A percentile compares a stretch with the other conserved stretches of the same genome.
phyloP scores from a whole-genome alignment of 2,888 invertebrate species.

The Cordilura impudica region DNA sequence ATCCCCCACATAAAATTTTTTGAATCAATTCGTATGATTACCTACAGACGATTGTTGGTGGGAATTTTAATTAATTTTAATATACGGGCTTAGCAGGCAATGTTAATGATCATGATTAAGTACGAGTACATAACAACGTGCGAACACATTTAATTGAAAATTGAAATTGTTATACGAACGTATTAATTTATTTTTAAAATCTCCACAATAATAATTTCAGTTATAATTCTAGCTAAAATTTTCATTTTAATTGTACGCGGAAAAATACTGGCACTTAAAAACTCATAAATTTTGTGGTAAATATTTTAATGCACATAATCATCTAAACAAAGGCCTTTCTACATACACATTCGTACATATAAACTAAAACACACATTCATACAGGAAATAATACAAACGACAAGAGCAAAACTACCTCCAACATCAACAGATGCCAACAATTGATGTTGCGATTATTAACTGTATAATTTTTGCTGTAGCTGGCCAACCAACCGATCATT shows the following conservation, averaged over 20 bases:
- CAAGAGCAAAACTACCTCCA: neutral
- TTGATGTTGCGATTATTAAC: neutral
- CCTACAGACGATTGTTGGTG: neutral
- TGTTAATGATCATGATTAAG: neutral
- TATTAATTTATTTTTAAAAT: constrained; percentile 1
- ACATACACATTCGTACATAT: neutral
- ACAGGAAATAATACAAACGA: neutral
- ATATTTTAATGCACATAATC: constrained; percentile 17
- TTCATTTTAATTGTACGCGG: constrained; percentile 1
- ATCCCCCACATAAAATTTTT: neutral
- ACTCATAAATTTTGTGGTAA: constrained; percentile 51
- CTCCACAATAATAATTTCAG: neutral
- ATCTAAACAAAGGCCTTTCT: constrained; percentile 15
- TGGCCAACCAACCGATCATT: neutral
- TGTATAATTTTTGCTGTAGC: neutral
- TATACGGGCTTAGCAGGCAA: neutral
- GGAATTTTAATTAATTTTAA: neutral
- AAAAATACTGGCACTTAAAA: constrained; percentile 52
- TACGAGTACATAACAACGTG: neutral
- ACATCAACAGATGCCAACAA: neutral
- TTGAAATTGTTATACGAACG: neutral
- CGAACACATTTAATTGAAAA: neutral
- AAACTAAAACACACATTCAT: neutral
- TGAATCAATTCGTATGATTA: neutral
- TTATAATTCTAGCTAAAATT: neutral